phyloP scores from a whole-genome alignment of 2,888 invertebrate genomes.

The Branchellion lobata region DNA sequence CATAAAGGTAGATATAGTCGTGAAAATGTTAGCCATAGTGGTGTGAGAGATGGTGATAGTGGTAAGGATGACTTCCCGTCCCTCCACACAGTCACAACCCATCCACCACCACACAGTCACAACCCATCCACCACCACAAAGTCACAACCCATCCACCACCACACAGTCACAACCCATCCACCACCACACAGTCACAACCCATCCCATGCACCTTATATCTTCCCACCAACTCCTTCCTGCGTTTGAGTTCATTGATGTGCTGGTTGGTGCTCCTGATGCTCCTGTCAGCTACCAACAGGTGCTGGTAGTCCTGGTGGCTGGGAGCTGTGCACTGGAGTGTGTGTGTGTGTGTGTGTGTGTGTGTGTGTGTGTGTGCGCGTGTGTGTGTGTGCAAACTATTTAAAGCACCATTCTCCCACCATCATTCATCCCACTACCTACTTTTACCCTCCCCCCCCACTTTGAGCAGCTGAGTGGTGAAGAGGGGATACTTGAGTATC shows the following conservation, averaged over 20 bases:
- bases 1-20: too few species aligned
- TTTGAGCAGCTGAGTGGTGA: background rate
- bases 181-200: too few species aligned
- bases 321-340: background rate
- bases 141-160: too few species aligned
- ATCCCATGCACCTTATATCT: background rate
- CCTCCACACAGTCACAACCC: too few species aligned
- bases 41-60: too few species aligned
- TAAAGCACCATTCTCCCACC: background rate
- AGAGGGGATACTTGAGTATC: constrained; percentile 6
- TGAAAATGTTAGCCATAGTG: too few species aligned
- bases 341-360: background rate
- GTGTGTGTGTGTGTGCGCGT: background rate
- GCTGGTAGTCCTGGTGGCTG: background rate
- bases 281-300: background rate
- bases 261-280: background rate
- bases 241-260: constrained; percentile 4
- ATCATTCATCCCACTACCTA: background rate
- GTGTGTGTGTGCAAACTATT: background rate
- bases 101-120: too few species aligned
- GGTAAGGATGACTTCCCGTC: too few species aligned
- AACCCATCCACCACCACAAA: too few species aligned
- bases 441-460: background rate
- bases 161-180: too few species aligned
- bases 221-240: constrained; percentile 3